phyloP scores from a whole-genome alignment of 2,113 vertebrate genomes.

The Choloepus hoffmanni region DNA sequence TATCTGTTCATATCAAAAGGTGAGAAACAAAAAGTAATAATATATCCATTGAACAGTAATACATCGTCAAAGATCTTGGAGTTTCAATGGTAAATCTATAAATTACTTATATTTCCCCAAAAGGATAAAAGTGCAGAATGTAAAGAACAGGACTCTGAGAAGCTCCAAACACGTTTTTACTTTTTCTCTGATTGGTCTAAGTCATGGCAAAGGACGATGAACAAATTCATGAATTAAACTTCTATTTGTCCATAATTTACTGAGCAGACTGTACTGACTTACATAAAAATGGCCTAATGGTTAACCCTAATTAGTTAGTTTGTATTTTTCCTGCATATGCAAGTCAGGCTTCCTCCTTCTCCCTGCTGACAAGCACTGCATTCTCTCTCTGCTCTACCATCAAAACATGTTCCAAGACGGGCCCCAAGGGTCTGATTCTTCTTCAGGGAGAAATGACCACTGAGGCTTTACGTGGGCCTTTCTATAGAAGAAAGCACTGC shows the following conservation, averaged over 20 bases:
- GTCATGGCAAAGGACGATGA: constrained; percentile 31
- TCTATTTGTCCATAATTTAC: background rate
- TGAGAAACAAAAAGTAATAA: background rate
- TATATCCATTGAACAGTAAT: background rate
- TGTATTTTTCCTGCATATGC: background rate
- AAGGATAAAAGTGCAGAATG: too few species aligned
- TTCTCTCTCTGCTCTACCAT: background rate
- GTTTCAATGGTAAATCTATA: background rate
- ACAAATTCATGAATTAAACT: constrained; percentile 37
- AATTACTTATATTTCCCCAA: background rate
- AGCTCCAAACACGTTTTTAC: background rate
- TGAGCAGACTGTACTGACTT: background rate
- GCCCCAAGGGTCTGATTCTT: background rate
- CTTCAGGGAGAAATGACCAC: background rate
- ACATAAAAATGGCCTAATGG: background rate
- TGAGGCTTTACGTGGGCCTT: background rate
- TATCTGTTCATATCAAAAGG: background rate
- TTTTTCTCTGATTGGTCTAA: background rate
- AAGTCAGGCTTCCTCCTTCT: background rate
- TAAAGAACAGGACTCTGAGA: background rate
- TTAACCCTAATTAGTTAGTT: background rate
- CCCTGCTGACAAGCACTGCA: background rate
- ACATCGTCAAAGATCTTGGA: background rate
- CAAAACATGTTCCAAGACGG: background rate
- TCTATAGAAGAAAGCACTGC: constrained; percentile 41